phyloP scores from a whole-genome alignment of 2,888 invertebrate genomes.

The Oscheius sp. region DNA sequence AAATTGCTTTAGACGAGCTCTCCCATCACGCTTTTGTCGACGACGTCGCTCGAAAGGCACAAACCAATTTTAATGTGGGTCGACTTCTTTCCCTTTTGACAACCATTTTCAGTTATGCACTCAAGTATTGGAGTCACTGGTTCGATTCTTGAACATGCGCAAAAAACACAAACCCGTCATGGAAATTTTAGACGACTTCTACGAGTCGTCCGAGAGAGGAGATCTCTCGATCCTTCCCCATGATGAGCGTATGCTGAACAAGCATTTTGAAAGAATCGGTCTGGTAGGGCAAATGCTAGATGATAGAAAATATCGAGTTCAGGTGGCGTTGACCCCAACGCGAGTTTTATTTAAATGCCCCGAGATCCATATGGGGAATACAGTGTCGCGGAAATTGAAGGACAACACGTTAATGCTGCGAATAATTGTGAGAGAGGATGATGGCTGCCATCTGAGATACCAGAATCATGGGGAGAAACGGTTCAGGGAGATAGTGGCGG shows the following conservation, averaged over 20 bases:
- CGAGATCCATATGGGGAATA: conserved; percentile 9
- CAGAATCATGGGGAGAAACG: background rate
- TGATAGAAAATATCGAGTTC: background rate
- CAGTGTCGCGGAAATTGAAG: background rate
- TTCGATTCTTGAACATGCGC: background rate
- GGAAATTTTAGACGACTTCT: background rate
- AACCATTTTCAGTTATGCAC: background rate
- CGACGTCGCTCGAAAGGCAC: background rate
- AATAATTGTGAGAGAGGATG: background rate
- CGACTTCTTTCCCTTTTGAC: background rate
- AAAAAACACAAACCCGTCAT: background rate
- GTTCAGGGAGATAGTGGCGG: background rate
- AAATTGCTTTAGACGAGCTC: background rate
- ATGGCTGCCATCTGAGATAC: background rate
- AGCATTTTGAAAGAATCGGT: conserved; percentile 9
- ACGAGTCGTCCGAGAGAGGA: background rate
- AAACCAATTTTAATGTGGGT: background rate
- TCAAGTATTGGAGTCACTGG: background rate
- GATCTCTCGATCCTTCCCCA: background rate
- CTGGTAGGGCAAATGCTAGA: background rate
- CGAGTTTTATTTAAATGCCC: conserved; percentile 1
- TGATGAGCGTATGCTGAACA: background rate
- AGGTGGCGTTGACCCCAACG: background rate
- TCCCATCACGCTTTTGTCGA: background rate
- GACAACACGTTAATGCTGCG: conserved; percentile 18